These are phyloP conservation scores for Melanostoma mellinum DNA, from an alignment of 2,888 invertebrate genomes.

Conservation along the genomic window DNA sequence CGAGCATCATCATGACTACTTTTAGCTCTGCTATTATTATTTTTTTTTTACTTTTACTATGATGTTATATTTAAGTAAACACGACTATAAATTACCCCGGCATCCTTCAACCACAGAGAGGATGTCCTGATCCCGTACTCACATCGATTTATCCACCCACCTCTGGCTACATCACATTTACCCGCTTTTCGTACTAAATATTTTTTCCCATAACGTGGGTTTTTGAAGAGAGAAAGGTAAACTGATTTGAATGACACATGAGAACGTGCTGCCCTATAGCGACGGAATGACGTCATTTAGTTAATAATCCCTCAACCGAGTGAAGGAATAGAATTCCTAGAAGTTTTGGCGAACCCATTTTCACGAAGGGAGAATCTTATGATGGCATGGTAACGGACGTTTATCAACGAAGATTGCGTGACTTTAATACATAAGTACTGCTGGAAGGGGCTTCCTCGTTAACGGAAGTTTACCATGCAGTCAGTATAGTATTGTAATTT, in stretches of 20 bases:
- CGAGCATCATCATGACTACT: background rate
- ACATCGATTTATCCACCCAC: slow-evolving; percentile 27
- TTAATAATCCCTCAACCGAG: slow-evolving; percentile 41
- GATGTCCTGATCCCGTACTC: slow-evolving; percentile 26
- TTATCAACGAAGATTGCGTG: slow-evolving; percentile 47
- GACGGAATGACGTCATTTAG: slow-evolving; percentile 42
- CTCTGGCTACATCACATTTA: slow-evolving; percentile 5
- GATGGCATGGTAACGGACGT: slow-evolving; percentile 17
- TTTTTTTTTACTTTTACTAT: slow-evolving; percentile 38
- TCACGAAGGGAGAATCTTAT: background rate
- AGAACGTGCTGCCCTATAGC: slow-evolving; percentile 17
- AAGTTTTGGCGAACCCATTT: slow-evolving; percentile 8
- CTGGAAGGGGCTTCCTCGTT: slow-evolving; percentile 2
- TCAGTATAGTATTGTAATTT: slow-evolving; percentile 20
- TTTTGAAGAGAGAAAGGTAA: background rate
- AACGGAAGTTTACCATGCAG: slow-evolving; percentile 26
- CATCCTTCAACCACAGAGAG: slow-evolving; percentile 20
- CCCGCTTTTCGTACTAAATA: slow-evolving; percentile 9
- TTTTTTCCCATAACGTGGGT: slow-evolving; percentile 15
- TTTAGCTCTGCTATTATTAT: slow-evolving; percentile 47
- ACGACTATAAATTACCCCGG: slow-evolving; percentile 60
- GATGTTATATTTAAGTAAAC: slow-evolving; percentile 66
- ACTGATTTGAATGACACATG: slow-evolving; percentile 39
- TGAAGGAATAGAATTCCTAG: slow-evolving; percentile 22
- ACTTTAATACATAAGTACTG: slow-evolving; percentile 38